Conservation (phyloP, 2,797 vertebrate genomes). For the Naso thynnoides region DNA sequence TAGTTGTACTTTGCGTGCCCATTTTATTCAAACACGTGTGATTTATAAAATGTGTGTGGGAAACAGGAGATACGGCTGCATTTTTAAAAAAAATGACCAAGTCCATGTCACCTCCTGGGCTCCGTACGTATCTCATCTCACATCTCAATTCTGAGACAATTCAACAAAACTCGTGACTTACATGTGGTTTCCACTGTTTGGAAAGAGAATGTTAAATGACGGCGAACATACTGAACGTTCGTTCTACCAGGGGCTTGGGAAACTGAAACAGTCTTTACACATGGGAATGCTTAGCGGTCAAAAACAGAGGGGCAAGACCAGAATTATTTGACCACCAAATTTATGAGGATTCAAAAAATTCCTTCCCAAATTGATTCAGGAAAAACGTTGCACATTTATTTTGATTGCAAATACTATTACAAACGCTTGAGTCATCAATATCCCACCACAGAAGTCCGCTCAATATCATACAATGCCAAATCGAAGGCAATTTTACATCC, state of each 20-base stretch:
- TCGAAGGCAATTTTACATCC: conserved; percentile 71
- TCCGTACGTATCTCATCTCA: too few species aligned
- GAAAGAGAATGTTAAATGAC: conserved; percentile 27
- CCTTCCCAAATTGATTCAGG: conserved; percentile 49
- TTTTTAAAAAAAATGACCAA: too few species aligned
- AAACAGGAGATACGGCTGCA: too few species aligned
- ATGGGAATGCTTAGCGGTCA: conserved; percentile 66
- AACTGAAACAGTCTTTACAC: conserved; percentile 39
- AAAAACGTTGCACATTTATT: conserved; percentile 79
- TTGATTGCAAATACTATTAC: conserved; percentile 77
- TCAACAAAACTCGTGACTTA: neutral
- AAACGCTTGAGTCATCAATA: conserved; percentile 75
- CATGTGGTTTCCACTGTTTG: neutral
- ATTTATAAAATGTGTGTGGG: too few species aligned
- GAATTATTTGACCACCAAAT: conserved; percentile 40
- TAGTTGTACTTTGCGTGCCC: too few species aligned
- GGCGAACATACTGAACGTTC: conserved; percentile 15
- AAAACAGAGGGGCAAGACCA: conserved; percentile 41
- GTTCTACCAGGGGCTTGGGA: conserved; percentile 23
- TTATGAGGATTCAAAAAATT: conserved; percentile 55
- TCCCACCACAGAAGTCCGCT: conserved; percentile 76
- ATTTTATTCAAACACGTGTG: too few species aligned
- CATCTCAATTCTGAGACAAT: conserved; percentile 25
- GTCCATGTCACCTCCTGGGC: too few species aligned
- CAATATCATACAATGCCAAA: conserved; percentile 75